Evolutionary conservation across 2,888 invertebrate genomes (phyloP).

Genomic region (Calephelis perditalis): DNA sequence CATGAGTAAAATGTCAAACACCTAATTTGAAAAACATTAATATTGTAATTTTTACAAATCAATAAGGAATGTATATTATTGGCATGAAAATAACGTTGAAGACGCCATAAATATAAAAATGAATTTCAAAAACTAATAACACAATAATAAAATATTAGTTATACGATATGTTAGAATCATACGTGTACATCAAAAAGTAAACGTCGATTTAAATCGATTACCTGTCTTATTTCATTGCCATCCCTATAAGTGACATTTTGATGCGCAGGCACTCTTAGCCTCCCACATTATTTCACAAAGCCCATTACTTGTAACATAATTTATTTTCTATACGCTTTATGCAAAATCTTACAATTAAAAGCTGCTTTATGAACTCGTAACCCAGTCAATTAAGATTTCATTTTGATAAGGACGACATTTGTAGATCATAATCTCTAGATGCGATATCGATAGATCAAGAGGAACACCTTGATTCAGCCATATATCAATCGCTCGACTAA

Average conservation of each 20-base stretch:
- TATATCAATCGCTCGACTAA: slow-evolving; percentile 9
- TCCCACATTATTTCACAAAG: slow-evolving; percentile 53
- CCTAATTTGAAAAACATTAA: too few species aligned
- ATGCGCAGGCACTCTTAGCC: slow-evolving; percentile 43
- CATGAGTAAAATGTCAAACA: too few species aligned
- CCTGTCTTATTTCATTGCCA: background rate
- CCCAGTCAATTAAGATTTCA: slow-evolving; percentile 66
- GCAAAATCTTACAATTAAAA: slow-evolving; percentile 70
- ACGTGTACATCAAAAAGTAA: too few species aligned
- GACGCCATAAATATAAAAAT: too few species aligned
- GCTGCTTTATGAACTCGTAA: slow-evolving; percentile 64
- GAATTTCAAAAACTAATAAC: too few species aligned
- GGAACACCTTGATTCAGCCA: slow-evolving; percentile 10
- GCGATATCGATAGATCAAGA: background rate
- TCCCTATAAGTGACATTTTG: slow-evolving; percentile 58
- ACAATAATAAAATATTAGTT: too few species aligned
- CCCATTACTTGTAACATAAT: slow-evolving; percentile 53
- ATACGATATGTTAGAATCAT: too few species aligned
- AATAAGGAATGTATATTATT: too few species aligned
- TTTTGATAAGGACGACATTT: slow-evolving; percentile 63
- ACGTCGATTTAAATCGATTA: background rate
- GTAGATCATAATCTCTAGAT: slow-evolving; percentile 29
- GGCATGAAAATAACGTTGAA: too few species aligned
- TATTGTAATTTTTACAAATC: too few species aligned
- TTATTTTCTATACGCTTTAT: slow-evolving; percentile 62